Base-by-base conservation (phyloP, 2,797 vertebrate genomes). In the Philypnodon macrostomus region DNA sequence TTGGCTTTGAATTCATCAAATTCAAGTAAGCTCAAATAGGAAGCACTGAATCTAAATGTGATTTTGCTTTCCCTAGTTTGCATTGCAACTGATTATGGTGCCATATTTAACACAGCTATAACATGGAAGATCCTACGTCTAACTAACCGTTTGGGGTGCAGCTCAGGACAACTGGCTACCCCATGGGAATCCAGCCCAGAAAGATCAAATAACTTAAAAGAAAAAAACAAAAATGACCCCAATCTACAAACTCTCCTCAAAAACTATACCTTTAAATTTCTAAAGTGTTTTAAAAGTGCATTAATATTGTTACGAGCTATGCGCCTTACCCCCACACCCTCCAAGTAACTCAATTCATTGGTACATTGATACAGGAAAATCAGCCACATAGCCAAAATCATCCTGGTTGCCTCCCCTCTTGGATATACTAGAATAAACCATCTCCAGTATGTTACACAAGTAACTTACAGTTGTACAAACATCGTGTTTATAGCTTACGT, bases 201-300 rank as follows among this genome's bases (percentile, higher is more conserved):
- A 81, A 77, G 35, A 70, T 63, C 58, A 75, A 88, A 88, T 88
- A 89, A 89, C 63, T 88, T 87, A 89, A 80, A 81, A 57, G 23
- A 77, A 78, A 77, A 67, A 55, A 37, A 34, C 4, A 44, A 63
- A 70, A 70, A 78, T 42, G 39, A 63, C 60, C 74, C 73, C 67
- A 77, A 49, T 73, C 73, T 49, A 56, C 70, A 81, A 35, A 78
- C 73, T 87, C 71, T 73, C 67, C 77, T 75, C 48, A 70, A 74
- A 90, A 88, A 92, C 87, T 75, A 91, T 89, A 82, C 91, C 91
- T 91, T 91, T 85, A 89, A 86, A 87, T 75, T 81, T 87, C 86
- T 89, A 70, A 85, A 78, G 90, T 90, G 86, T 90, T 92, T 91
- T 91, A 92, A 97, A 91, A 98, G 95, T 97, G 95, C 95, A 94